Conservation (phyloP, 2,888 invertebrate genomes). For the Chydorus sphaericus region DNA sequence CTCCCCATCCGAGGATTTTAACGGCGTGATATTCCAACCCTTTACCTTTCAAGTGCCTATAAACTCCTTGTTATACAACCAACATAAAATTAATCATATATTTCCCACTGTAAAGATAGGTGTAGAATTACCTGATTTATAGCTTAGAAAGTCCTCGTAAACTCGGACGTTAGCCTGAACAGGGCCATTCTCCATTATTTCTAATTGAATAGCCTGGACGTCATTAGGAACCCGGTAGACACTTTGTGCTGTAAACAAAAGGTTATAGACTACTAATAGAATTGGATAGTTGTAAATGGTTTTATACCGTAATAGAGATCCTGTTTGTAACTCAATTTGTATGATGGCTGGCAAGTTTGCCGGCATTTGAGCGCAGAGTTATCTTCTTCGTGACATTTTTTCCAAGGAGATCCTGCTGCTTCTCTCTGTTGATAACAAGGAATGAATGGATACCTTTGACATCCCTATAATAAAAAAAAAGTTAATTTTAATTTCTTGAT, state of each 20-base stretch:
- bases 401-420: slow-evolving; percentile 25
- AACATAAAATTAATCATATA: background rate
- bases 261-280: background rate
- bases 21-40: slow-evolving; percentile 73
- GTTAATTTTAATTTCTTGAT: background rate
- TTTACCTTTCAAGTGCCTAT: slow-evolving; percentile 55
- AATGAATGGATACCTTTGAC: slow-evolving; percentile 33
- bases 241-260: slow-evolving; percentile 20
- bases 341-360: slow-evolving; percentile 26
- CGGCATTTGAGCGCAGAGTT: slow-evolving; percentile 34
- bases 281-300: background rate
- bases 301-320: slow-evolving; percentile 10
- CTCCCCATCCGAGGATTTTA: slow-evolving; percentile 78
- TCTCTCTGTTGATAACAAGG: slow-evolving; percentile 29
- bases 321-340: slow-evolving; percentile 4
- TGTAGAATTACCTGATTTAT: slow-evolving; percentile 29
- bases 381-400: slow-evolving; percentile 21
- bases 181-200: slow-evolving; percentile 35
- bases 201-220: slow-evolving; percentile 31
- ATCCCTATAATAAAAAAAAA: slow-evolving; percentile 26
- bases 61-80: slow-evolving; percentile 43
- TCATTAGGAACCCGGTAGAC: slow-evolving; percentile 25
- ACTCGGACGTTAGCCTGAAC: slow-evolving; percentile 36
- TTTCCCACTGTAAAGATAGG: background rate
- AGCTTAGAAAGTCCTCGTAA: slow-evolving; percentile 34